Conservation (phyloP, 2,888 invertebrate species). For the Mythimna lalbum region DNA sequence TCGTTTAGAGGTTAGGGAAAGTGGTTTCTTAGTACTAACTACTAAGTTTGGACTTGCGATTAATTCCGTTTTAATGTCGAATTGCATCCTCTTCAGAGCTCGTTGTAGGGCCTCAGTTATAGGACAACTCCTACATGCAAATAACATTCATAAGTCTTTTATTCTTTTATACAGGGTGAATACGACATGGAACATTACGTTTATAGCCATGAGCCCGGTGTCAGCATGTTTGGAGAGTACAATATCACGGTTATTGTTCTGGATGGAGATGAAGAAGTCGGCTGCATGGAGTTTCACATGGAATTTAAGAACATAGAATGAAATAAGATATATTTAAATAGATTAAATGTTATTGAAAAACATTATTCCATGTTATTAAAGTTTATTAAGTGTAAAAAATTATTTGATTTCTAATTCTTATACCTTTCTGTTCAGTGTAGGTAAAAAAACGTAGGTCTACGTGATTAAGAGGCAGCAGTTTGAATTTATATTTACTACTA, state of each 20-base stretch:
- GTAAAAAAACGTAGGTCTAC: too few relatives aligned
- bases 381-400: background rate
- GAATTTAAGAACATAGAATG: conserved; percentile 11
- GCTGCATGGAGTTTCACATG: conserved; percentile 9
- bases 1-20: too few relatives aligned
- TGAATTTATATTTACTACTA: too few relatives aligned
- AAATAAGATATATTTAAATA: conserved; percentile 3
- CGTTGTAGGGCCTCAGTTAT: too few relatives aligned
- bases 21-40: too few relatives aligned
- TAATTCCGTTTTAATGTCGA: too few relatives aligned
- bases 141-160: background rate
- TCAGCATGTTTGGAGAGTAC: conserved; percentile 19
- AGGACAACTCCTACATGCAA: too few relatives aligned
- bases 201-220: conserved; percentile 25
- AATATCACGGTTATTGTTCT: conserved; percentile 12
- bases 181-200: conserved; percentile 25
- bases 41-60: too few relatives aligned
- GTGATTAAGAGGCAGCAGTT: too few relatives aligned
- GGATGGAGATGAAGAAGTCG: conserved; percentile 28
- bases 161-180: conserved; percentile 20
- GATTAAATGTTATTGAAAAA: too few relatives aligned
- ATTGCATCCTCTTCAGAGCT: too few relatives aligned
- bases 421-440: too few relatives aligned
- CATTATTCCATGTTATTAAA: background rate
- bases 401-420: background rate